Conservation (phyloP, 2,888 invertebrate genomes). For the Mylabris sibirica region DNA sequence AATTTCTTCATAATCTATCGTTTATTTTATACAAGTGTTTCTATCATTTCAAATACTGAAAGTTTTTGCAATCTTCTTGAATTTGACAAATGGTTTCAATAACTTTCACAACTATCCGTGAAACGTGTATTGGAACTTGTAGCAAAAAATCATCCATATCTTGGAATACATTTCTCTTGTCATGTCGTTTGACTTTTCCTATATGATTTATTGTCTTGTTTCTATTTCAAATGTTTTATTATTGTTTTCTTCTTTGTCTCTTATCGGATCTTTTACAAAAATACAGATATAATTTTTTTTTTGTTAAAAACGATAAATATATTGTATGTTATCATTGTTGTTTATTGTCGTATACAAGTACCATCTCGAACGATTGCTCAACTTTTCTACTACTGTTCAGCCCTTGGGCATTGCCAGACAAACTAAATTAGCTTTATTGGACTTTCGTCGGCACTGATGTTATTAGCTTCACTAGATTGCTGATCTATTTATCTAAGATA, state of each 20-base stretch:
- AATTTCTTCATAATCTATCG: neutral
- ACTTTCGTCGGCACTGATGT: conserved; percentile 58
- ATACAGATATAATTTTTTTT: neutral
- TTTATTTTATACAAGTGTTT: conserved; percentile 5
- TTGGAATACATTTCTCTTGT: conserved; percentile 54
- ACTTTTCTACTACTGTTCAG: conserved; percentile 27
- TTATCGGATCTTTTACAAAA: neutral
- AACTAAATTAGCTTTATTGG: conserved; percentile 58
- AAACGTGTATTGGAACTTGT: conserved; percentile 52
- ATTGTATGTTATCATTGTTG: conserved; percentile 1
- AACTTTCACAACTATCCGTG: conserved; percentile 48
- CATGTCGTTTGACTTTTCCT: conserved; percentile 49
- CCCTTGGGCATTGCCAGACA: conserved; percentile 55
- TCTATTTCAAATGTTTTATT: conserved; percentile 43
- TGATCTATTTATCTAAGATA: conserved; percentile 58
- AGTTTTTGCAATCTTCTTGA: conserved; percentile 49
- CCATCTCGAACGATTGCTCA: conserved; percentile 47
- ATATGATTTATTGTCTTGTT: conserved; percentile 50
- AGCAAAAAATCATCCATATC: conserved; percentile 50
- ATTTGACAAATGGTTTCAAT: conserved; percentile 57
- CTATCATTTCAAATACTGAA: conserved; percentile 41
- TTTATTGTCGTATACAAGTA: conserved; percentile 29
- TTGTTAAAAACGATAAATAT: neutral
- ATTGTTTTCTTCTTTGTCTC: conserved; percentile 37
- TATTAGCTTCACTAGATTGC: conserved; percentile 58